Base-by-base conservation (phyloP, 1,140 invertebrate species). In the Agraylea sexmaculata region DNA sequence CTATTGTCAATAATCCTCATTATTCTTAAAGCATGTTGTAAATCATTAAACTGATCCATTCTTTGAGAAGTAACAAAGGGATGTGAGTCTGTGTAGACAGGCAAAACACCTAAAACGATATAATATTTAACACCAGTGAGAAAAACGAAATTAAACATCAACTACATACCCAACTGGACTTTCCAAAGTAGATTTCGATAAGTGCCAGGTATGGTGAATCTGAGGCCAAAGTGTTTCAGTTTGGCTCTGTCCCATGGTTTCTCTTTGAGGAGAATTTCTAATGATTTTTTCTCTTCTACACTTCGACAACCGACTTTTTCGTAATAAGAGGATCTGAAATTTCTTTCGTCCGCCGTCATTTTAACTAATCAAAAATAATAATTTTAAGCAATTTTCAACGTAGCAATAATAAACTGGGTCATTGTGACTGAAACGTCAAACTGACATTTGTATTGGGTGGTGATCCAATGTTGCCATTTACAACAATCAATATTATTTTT, bases 201-300 rank as follows among this genome's bases (percentile, higher is more conserved):
- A n/a, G 78, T 70, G 13, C 75, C 70, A 22, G 88, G 87, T 7
- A 92, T 77, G 4, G 79, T 78, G 54, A 87, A 91, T 37, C 84
- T 67, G 33, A 87, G 60, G 55, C 83, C 84, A 56, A 91, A 91
- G 52, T 89, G 84, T 53, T 78, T 78, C 15, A 93, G 56, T 59
- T 91, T 91, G 4, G 71, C 71, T 52, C 74, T 74, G 55, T 90
- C 85, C 51, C 87, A 71, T 10, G 83, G 79, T 56, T 81, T 81
- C 47, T 92, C 88, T 55, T 88, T 87, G 40, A 92, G 66, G 4
- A 94, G 65, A 56, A 88, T 88, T 66, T 93, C 87, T n/a, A 93
- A 60, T 0, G 87, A 88, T 62, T 86, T 88, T 59, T 89, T 91
- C 58, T 93, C 88, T 61, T 92, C 88, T 0, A 92, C 86, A 49